Conservation (phyloP, 1,140 invertebrate species). For the Schlechtendalia chinensis region DNA sequence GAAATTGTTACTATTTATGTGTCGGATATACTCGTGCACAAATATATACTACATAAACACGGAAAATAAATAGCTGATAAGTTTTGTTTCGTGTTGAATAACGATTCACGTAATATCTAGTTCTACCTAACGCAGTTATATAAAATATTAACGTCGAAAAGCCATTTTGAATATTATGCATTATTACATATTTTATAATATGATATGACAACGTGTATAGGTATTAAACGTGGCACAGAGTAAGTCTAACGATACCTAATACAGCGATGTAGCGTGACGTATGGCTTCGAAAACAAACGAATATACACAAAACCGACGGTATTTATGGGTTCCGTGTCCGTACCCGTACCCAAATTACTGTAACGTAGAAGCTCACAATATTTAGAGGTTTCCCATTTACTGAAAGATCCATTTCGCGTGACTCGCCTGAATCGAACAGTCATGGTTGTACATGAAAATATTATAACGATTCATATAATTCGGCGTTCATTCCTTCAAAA, state of each 20-base stretch:
- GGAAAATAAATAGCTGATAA: background rate
- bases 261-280: slow-evolving; percentile 33
- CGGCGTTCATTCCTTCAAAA: background rate
- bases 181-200: background rate
- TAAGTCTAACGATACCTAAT: slow-evolving; percentile 18
- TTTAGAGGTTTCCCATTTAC: background rate
- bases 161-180: background rate
- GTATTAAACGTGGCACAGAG: background rate
- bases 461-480: slow-evolving; percentile 17
- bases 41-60: no score
- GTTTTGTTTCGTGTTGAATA: background rate
- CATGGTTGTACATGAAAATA: background rate
- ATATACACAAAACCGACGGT: slow-evolving; percentile 8
- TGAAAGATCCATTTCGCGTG: slow-evolving; percentile 26
- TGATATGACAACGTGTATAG: background rate
- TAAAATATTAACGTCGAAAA: background rate
- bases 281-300: slow-evolving; percentile 36
- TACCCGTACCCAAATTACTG: slow-evolving; percentile 14
- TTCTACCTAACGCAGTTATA: no score
- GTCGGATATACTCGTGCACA: background rate
- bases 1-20: background rate
- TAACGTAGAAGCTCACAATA: slow-evolving; percentile 1
- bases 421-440: slow-evolving; percentile 5
- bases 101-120: background rate
- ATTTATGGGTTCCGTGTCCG: slow-evolving; percentile 28